These are phyloP conservation scores for Leptobrachium ailaonicum DNA, from an alignment of 2,113 vertebrate genomes.

Conservation along the genomic window DNA sequence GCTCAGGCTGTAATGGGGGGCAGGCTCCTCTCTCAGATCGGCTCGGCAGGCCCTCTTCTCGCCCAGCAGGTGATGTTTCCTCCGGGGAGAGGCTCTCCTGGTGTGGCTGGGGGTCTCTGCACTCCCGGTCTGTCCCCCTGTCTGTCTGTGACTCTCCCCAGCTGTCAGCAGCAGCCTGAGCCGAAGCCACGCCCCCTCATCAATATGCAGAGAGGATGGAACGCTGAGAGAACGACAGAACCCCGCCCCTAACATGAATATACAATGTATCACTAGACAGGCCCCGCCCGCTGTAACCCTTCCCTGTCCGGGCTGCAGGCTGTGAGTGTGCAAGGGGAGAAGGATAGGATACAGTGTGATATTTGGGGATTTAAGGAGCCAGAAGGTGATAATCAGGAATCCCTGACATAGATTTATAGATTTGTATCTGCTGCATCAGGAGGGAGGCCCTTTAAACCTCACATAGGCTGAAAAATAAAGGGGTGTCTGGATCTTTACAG, in stretches of 20 bases:
- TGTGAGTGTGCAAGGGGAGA: neutral
- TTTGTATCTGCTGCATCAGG: no score
- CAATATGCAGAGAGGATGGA: neutral
- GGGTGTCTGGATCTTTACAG: no score
- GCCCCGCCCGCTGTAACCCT: constrained; percentile 3
- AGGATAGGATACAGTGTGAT: no score
- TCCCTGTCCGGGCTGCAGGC: neutral
- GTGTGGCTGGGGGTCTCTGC: neutral
- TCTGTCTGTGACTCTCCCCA: constrained; percentile 14
- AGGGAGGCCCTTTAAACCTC: no score
- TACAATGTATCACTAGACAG: neutral
- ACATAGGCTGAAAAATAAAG: no score
- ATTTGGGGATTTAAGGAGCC: no score
- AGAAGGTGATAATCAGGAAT: no score
- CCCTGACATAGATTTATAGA: no score
- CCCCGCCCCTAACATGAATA: constrained; percentile 14
- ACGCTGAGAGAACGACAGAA: neutral
- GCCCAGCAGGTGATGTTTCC: constrained; percentile 21
- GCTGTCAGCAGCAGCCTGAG: constrained; percentile 33
- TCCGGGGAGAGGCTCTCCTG: neutral
- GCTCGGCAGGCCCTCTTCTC: constrained; percentile 19
- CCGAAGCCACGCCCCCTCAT: constrained; percentile 11
- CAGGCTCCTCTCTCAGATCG: neutral
- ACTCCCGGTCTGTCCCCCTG: neutral
- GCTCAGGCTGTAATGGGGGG: constrained; percentile 23